Base-by-base conservation (phyloP, 2,113 vertebrate genomes). In the Callorhinus ursinus region DNA sequence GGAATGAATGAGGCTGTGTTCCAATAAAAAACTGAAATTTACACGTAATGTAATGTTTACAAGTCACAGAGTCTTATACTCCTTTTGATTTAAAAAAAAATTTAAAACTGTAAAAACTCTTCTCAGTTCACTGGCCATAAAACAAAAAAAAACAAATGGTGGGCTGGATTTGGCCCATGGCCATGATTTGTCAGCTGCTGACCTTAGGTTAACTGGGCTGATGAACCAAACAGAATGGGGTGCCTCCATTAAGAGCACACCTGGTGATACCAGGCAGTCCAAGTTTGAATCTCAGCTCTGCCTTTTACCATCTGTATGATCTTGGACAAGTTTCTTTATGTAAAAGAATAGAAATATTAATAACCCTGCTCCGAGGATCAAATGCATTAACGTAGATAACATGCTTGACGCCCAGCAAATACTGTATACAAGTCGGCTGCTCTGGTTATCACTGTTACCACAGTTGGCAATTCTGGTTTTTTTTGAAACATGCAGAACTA, bases 361-460 rank as follows among this genome's bases (percentile, higher is more conserved):
- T 59, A 59, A 9, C 13, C 19, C 39, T 14, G 39, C 77, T 51
- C 6, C 36, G 69, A 79, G 63, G 18, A 55, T 59, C 31, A 31
- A 69, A 4, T 8, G 24, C 19, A 39, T 57, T 57, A 28, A 39
- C 9, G 39, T 1, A 53, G 26, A 28, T 61, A 71, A 36, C 26
- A 6, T n/a, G 26, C 59, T 19, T n/a, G 53, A 63, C 55, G 21
- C 24, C 46, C 51, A 15, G 61, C 36, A 42, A 63, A 79, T 21
- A 8, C 28, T 3, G 8, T 19, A 16, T 22, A 12, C 7, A 0
- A 1, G 8, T 13, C 6, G 21, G 72, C 46, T 57, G 4, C 42
- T 26, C 33, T 61, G 12, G 11, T 21, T 65, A 16, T 67, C 55
- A 8, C 6, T 57, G 42, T 36, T 49, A 33, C 14, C 33, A 12